Evolutionary conservation across 2,797 vertebrate genomes (phyloP).

Genomic region (Chanos chanos): DNA sequence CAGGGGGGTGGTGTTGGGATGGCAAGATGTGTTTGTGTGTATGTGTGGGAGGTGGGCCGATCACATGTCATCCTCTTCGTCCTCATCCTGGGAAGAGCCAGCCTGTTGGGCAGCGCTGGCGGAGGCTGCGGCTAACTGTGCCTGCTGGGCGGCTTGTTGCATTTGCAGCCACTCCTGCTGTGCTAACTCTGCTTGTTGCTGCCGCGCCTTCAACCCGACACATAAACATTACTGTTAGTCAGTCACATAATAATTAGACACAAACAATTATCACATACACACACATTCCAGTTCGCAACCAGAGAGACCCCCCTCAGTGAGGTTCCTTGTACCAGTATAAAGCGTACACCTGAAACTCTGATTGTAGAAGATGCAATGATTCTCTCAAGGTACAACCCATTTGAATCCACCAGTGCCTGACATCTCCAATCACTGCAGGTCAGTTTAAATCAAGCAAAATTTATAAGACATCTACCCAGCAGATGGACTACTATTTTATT

Average conservation of each 20-base stretch:
- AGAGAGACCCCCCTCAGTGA: too few species aligned
- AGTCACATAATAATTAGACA: not conserved
- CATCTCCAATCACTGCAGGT: too few species aligned
- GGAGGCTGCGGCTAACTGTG: conserved; percentile 92
- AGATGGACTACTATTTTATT: too few species aligned
- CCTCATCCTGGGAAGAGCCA: conserved; percentile 96
- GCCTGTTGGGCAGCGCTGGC: conserved; percentile 90
- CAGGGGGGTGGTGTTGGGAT: conserved; percentile 44
- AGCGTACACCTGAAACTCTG: too few species aligned
- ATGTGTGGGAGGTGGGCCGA: not conserved
- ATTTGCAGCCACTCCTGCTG: conserved; percentile 99
- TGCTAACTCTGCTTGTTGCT: conserved; percentile 97
- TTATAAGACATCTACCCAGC: too few species aligned
- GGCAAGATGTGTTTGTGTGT: conserved; percentile 8
- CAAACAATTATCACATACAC: not conserved
- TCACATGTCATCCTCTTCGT: conserved; percentile 97
- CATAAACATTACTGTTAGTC: not conserved
- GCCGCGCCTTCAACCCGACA: conserved; percentile 79
- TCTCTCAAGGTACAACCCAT: too few species aligned
- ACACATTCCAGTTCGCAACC: not conserved
- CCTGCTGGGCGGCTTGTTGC: conserved; percentile 98
- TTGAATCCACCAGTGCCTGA: too few species aligned
- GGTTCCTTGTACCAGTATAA: too few species aligned
- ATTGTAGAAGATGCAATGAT: too few species aligned
- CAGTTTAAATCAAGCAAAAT: too few species aligned